Evolutionary conservation across 2,113 vertebrate genomes (phyloP).

Genomic region (Candoia aspera): DNA sequence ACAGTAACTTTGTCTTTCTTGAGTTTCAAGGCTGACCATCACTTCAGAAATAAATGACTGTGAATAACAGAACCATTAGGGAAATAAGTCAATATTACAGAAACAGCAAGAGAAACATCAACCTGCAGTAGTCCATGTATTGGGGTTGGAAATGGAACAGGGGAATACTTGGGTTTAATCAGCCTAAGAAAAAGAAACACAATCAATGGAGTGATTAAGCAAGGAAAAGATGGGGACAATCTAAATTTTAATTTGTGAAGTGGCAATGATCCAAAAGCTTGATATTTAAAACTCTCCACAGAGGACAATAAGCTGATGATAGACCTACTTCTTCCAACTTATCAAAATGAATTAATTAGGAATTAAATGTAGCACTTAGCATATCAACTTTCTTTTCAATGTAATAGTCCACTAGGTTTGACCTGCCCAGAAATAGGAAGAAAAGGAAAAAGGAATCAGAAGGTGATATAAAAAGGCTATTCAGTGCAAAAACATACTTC

Average conservation of each 20-base stretch:
- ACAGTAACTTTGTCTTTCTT: not conserved
- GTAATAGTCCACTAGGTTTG: slow-evolving; percentile 16
- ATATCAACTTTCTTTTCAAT: slow-evolving; percentile 40
- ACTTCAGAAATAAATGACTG: not conserved
- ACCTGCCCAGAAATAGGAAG: not conserved
- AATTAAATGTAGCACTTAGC: slow-evolving; percentile 41
- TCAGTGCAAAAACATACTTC: slow-evolving; percentile 3
- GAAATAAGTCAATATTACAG: slow-evolving; percentile 7
- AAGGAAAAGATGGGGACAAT: slow-evolving; percentile 28
- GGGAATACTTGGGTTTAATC: slow-evolving; percentile 25
- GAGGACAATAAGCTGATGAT: slow-evolving; percentile 38
- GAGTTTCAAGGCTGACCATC: slow-evolving; percentile 1
- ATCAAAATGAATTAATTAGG: slow-evolving; percentile 58
- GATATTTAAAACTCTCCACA: slow-evolving; percentile 38
- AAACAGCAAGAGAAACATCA: slow-evolving; percentile 7
- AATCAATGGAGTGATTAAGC: slow-evolving; percentile 32
- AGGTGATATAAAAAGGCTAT: slow-evolving; percentile 20
- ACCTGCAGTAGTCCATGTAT: slow-evolving; percentile 18
- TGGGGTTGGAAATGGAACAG: not conserved
- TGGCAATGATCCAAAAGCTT: slow-evolving; percentile 34
- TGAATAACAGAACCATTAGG: slow-evolving; percentile 13
- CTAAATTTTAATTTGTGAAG: slow-evolving; percentile 30
- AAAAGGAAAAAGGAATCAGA: slow-evolving; percentile 7
- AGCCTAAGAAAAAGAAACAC: slow-evolving; percentile 31
- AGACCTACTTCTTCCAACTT: slow-evolving; percentile 40